Evolutionary conservation across 1,140 invertebrate species (phyloP).

Genomic region (Chironomus tepperi): DNA sequence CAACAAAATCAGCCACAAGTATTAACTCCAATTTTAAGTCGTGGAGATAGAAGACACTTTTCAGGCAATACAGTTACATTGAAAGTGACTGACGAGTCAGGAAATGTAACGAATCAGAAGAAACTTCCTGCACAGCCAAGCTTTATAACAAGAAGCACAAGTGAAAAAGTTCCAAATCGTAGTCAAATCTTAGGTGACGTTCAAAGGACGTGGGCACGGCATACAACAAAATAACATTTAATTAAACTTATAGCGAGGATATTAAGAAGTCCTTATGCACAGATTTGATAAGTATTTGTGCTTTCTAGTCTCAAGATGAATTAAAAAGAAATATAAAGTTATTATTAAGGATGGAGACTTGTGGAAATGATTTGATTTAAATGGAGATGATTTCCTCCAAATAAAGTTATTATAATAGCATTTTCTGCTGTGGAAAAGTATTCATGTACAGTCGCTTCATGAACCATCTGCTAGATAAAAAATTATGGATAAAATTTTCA

Average conservation of each 20-base stretch:
- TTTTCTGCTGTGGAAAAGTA: too few species aligned
- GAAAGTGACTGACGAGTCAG: conserved; percentile 38
- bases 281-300: background rate
- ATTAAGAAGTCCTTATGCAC: background rate
- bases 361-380: too few species aligned
- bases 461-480: too few species aligned
- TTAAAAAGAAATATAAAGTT: too few species aligned
- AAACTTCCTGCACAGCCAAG: conserved; percentile 39
- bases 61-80: conserved; percentile 32
- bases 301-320: too few species aligned
- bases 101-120: conserved; percentile 34
- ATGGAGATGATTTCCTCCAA: too few species aligned
- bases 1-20: background rate
- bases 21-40: background rate
- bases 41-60: conserved; percentile 24
- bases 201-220: conserved; percentile 70
- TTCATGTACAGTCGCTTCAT: too few species aligned
- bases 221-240: conserved; percentile 66
- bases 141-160: conserved; percentile 69
- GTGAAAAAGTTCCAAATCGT: conserved; percentile 71
- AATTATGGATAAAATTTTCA: too few species aligned
- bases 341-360: too few species aligned
- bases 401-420: too few species aligned
- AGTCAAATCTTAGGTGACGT: conserved; percentile 77
- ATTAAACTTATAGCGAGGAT: conserved; percentile 13